Evolutionary conservation across 2,797 vertebrate species (phyloP).

Genomic region (Gastrophryne carolinensis): DNA sequence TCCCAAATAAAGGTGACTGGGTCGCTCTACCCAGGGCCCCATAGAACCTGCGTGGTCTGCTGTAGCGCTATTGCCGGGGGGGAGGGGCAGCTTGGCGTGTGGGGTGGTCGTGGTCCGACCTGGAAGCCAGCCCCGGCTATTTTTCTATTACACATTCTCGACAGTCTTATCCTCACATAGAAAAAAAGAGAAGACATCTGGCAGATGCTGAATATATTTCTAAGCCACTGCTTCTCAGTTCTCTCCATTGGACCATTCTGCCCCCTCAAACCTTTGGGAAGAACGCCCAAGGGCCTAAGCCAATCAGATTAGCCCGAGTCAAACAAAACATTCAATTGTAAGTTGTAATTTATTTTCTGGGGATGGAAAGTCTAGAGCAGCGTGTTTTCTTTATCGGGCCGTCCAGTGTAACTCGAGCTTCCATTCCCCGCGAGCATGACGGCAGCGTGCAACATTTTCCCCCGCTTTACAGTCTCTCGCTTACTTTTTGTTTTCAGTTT

Average conservation of each 20-base stretch:
- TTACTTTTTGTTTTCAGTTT: constrained; percentile 20
- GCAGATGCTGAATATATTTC: constrained; percentile 32
- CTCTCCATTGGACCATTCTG: constrained; percentile 20
- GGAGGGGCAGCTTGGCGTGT: no score
- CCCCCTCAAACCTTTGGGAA: constrained; percentile 20
- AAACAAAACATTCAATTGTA: constrained; percentile 44
- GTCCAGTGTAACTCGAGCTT: constrained; percentile 30
- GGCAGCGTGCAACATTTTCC: constrained; percentile 21
- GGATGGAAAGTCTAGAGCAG: constrained; percentile 6
- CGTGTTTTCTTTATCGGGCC: constrained; percentile 7
- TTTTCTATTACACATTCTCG: not conserved
- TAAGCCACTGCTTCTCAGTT: constrained; percentile 14
- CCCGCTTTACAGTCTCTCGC: constrained; percentile 1
- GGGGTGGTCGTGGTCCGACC: no score
- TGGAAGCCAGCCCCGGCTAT: no score
- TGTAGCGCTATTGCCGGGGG: no score
- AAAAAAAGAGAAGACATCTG: no score
- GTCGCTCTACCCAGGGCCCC: no score
- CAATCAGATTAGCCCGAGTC: constrained; percentile 45
- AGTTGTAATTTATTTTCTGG: constrained; percentile 16
- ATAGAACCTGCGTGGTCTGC: no score
- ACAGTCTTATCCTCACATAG: not conserved
- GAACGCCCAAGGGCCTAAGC: constrained; percentile 14
- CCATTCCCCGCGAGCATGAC: constrained; percentile 20
- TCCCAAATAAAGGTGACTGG: no score